Base-by-base conservation (phyloP, 2,797 vertebrate species). In the Enteromius unitaeniatus region DNA sequence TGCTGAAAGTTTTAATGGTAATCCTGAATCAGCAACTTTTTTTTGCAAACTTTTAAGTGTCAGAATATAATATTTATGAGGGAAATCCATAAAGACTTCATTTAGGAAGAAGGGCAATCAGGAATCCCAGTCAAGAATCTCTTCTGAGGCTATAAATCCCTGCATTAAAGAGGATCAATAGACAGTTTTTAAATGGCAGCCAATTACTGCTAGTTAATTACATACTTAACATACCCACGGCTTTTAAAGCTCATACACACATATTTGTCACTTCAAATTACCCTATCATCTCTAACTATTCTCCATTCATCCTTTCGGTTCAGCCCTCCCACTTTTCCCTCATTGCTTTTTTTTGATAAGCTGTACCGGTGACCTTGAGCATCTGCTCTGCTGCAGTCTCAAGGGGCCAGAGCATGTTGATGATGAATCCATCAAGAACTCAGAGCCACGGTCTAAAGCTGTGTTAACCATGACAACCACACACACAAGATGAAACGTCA, bases 401-500 rank as follows among this genome's bases (percentile, higher is more conserved):
- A 15, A 86, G 84, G 85, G 75, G 81, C 84, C 81, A 69, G 15
- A 76, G 74, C 53, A 78, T 21, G 65, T n/a, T 77, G 80, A 84
- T 85, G 86, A 86, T 86, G 85, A 89, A 89, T 89, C 88, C 83
- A 88, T 89, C 85, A 85, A 84, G 11, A 83, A 78, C 82, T 82
- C 72, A 28, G 51, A 87, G 82, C 45, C 53, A 78, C 79, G 74
- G 84, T 86, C 69, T 84, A 82, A 88, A 87, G 81, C 75, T 80
- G 78, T 79, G 80, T 87, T 86, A 87, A 86, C 80, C 86, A 86
- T 72, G 67, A 62, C 64, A 73, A 17, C 42, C 72, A 81, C 70
- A 70, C 70, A 65, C 70, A 83, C 6, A 74, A 31, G 6, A 40
- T 34, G 26, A 80, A 67, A 85, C 34, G 4, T 53, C 47, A 47